Conservation (phyloP, 2,888 invertebrate species). For the Alitta virens region DNA sequence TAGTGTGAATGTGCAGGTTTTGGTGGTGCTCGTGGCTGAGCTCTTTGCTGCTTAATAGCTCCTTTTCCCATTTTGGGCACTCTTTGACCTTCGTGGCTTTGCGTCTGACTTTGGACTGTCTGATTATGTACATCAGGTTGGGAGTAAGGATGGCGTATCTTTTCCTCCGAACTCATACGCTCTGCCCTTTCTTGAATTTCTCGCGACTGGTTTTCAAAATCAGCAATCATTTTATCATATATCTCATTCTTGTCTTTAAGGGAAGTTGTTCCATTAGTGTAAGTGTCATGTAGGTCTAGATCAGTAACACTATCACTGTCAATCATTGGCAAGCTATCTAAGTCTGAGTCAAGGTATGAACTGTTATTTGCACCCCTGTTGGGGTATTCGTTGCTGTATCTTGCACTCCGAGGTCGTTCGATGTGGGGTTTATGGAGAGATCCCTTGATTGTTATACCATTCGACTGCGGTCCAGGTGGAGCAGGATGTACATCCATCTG, state of each 20-base stretch:
- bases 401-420: background rate
- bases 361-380: background rate
- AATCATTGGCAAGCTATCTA: background rate
- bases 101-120: too few relatives aligned
- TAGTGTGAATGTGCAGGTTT: background rate
- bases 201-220: background rate
- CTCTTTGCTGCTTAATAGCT: constrained; percentile 3
- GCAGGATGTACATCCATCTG: too few relatives aligned
- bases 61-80: background rate
- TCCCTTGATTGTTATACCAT: background rate
- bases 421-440: background rate
- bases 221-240: constrained; percentile 5
- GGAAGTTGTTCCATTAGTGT: background rate
- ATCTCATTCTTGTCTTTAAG: background rate
- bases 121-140: too few relatives aligned
- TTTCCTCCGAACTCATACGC: background rate
- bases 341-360: background rate
- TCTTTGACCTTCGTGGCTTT: background rate
- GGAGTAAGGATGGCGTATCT: too few relatives aligned
- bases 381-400: background rate
- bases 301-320: background rate
- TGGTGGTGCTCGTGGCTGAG: constrained; percentile 4
- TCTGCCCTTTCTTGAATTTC: constrained; percentile 11
- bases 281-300: background rate
- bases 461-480: too few relatives aligned